Evolutionary conservation across 2,888 invertebrate species (phyloP).

Genomic region (Dynastes maya): DNA sequence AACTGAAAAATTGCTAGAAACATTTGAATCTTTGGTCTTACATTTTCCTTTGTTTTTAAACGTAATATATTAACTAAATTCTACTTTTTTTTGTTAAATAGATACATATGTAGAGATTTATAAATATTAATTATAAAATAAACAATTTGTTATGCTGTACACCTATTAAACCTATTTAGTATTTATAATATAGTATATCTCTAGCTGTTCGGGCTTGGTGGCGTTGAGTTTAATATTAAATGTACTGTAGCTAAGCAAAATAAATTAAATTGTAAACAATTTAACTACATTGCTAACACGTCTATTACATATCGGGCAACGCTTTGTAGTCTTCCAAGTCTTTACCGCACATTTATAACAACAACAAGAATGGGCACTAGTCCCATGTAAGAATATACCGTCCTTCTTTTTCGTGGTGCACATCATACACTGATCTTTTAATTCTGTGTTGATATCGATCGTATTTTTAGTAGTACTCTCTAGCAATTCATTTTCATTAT

Average conservation of each 20-base stretch:
- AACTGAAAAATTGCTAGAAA: not conserved
- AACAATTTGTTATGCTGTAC: conserved; percentile 53
- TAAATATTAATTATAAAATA: conserved; percentile 45
- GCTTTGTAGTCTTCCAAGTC: conserved; percentile 76
- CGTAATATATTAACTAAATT: conserved; percentile 21
- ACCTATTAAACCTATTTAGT: conserved; percentile 50
- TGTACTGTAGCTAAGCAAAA: too few relatives aligned
- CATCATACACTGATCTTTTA: conserved; percentile 74
- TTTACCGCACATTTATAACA: conserved; percentile 81
- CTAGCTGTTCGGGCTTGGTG: not conserved
- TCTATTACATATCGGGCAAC: conserved; percentile 81
- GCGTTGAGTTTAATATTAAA: not conserved
- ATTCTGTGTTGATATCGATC: conserved; percentile 58
- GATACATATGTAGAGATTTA: not conserved
- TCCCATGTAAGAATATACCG: conserved; percentile 80
- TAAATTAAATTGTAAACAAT: conserved; percentile 71
- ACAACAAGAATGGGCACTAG: conserved; percentile 79
- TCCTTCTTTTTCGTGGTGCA: conserved; percentile 78
- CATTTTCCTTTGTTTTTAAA: conserved; percentile 21
- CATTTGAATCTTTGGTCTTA: conserved; percentile 34
- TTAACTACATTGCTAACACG: conserved; percentile 79
- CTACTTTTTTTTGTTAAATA: conserved; percentile 27
- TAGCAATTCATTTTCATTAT: conserved; percentile 9
- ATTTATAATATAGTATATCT: conserved; percentile 28
- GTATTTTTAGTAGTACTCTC: conserved; percentile 3